Conservation (phyloP, 2,113 vertebrate genomes). For the Entomyzon cyanotis region DNA sequence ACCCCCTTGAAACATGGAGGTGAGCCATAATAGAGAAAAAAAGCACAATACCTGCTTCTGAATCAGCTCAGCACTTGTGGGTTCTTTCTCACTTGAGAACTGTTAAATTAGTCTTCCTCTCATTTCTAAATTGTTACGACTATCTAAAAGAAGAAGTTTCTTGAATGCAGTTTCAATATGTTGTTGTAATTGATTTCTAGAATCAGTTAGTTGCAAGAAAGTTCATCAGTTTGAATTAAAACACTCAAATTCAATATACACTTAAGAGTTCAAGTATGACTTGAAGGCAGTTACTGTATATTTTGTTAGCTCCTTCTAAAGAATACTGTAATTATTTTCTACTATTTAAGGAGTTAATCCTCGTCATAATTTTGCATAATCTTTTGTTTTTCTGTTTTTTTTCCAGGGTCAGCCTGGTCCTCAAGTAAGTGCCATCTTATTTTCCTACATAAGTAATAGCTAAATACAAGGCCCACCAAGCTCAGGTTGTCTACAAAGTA, state of each 20-base stretch:
- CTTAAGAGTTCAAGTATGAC: neutral
- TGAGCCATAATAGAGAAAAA: neutral
- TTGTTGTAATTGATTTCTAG: neutral
- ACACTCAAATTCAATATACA: neutral
- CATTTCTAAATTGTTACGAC: neutral
- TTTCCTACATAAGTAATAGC: neutral
- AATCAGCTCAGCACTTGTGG: neutral
- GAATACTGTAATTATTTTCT: neutral
- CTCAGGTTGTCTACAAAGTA: neutral
- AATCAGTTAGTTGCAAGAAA: neutral
- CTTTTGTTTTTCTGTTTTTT: constrained; percentile 39
- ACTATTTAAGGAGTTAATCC: neutral
- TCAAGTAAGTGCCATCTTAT: constrained; percentile 73
- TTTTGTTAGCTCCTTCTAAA: neutral
- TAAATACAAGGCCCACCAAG: neutral
- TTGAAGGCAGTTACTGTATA: neutral
- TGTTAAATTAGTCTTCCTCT: neutral
- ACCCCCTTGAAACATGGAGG: neutral
- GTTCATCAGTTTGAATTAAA: neutral
- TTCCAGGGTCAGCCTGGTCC: constrained; percentile 80
- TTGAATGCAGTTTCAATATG: neutral
- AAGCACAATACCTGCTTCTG: neutral
- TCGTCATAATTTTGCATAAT: constrained; percentile 29
- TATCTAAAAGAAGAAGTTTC: neutral
- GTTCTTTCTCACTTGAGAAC: neutral